A percentile compares a stretch with the other conserved stretches of the same genome.
These are phyloP conservation scores for Diadema setosum DNA, from an alignment of 35 echinoderm and acorn worm genomes.

Conservation along the genomic window DNA sequence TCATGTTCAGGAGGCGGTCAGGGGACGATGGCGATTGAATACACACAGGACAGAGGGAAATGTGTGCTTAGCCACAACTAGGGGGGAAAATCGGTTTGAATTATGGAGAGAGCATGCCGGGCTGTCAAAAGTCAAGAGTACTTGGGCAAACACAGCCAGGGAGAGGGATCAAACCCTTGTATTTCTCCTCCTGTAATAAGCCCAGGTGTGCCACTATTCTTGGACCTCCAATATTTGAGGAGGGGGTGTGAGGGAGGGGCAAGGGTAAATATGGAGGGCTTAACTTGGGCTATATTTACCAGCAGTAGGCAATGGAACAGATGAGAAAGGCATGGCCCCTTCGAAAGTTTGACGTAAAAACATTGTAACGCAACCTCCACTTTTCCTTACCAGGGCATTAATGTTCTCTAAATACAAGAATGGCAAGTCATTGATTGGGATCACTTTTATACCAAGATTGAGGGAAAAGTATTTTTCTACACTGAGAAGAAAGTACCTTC, in stretches of 20 bases:
- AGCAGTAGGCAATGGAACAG: neutral
- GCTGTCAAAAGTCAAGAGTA: neutral
- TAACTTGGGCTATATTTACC: neutral
- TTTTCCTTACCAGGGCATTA: too few species aligned
- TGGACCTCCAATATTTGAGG: slow-evolving; percentile 5
- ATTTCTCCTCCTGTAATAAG: neutral
- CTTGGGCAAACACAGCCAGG: neutral
- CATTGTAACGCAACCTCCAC: too few species aligned
- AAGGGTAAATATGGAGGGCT: neutral
- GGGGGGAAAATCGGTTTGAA: neutral
- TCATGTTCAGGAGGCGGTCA: too few species aligned
- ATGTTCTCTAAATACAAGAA: too few species aligned
- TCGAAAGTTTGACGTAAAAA: neutral
- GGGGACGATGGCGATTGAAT: too few species aligned
- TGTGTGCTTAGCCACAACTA: too few species aligned
- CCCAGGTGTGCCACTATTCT: neutral
- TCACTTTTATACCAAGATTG: too few species aligned
- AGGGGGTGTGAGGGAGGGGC: neutral
- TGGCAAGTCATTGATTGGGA: too few species aligned
- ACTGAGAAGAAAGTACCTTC: too few species aligned
- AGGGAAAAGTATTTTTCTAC: too few species aligned
- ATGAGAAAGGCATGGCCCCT: neutral
- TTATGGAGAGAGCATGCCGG: neutral
- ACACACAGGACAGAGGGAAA: too few species aligned
- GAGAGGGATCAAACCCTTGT: neutral